Evolutionary conservation across 1,140 invertebrate species (phyloP).

Genomic region (Coelopa frigida): DNA sequence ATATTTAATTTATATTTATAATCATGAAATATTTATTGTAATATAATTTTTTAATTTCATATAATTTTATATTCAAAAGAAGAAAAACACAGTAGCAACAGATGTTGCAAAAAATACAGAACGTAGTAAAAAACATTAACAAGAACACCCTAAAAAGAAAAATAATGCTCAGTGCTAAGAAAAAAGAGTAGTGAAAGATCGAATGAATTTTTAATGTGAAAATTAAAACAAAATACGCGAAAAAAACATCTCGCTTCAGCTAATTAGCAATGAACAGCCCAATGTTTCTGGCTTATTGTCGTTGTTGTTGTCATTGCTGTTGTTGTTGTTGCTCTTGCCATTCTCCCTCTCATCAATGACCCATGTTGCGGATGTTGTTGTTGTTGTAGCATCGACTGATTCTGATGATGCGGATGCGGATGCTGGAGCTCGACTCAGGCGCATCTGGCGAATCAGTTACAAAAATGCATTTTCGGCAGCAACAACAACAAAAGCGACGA

Average conservation of each 20-base stretch:
- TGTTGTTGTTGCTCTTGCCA: not conserved
- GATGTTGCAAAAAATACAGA: not conserved
- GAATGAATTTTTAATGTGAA: too few relatives aligned
- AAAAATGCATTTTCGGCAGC: slow-evolving; percentile 10
- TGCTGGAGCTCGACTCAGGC: too few relatives aligned
- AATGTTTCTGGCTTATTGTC: slow-evolving; percentile 2
- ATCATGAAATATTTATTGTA: too few relatives aligned
- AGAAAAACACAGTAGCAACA: not conserved
- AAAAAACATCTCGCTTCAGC: not conserved
- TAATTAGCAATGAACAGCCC: not conserved
- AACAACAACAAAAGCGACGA: too few relatives aligned
- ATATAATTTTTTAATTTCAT: too few relatives aligned
- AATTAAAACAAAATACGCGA: not conserved
- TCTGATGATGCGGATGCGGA: too few relatives aligned
- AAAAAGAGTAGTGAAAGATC: not conserved
- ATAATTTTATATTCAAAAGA: too few relatives aligned
- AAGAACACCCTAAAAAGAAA: slow-evolving; percentile 7
- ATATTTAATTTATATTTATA: too few relatives aligned
- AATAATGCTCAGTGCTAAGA: slow-evolving; percentile 5
- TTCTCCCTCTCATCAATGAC: not conserved
- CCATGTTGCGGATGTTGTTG: slow-evolving; percentile 6
- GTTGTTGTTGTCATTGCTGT: not conserved
- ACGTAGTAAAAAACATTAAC: slow-evolving; percentile 1
- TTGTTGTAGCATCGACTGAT: too few relatives aligned
- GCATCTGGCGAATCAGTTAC: too few relatives aligned